A percentile compares a stretch with the other conserved stretches of the same genome.
These are phyloP conservation scores for Holacanthus passer DNA, from an alignment of 2,113 vertebrate species.

Conservation along the genomic window DNA sequence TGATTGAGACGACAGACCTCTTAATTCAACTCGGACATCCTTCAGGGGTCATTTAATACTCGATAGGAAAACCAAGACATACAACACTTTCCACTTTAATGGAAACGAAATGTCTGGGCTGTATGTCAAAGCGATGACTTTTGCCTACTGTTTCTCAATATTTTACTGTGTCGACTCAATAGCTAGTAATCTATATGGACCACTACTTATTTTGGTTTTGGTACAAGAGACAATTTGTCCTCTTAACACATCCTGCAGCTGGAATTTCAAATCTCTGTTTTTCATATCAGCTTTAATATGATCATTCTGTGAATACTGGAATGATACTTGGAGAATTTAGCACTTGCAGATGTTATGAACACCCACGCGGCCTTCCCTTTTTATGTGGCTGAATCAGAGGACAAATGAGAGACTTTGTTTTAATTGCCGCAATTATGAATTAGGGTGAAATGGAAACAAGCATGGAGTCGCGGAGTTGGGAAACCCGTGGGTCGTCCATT, in stretches of 20 bases:
- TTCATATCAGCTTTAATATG: conserved; percentile 58
- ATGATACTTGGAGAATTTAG: conserved; percentile 52
- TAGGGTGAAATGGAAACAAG: conserved; percentile 73
- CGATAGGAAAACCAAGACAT: conserved; percentile 65
- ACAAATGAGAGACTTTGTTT: conserved; percentile 64
- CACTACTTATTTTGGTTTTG: conserved; percentile 58
- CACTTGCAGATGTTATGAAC: conserved; percentile 72
- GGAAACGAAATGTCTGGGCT: conserved; percentile 60
- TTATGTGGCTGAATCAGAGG: conserved; percentile 56
- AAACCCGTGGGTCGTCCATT: conserved; percentile 56
- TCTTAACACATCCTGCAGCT: conserved; percentile 65
- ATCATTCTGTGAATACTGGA: conserved; percentile 57
- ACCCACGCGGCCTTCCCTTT: conserved; percentile 55
- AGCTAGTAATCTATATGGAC: conserved; percentile 65
- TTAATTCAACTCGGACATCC: conserved; percentile 76
- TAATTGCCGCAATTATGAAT: conserved; percentile 73
- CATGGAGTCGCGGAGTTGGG: conserved; percentile 53
- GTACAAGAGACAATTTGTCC: conserved; percentile 52
- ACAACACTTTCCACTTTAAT: conserved; percentile 64
- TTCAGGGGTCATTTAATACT: conserved; percentile 75
- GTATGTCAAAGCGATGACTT: conserved; percentile 49
- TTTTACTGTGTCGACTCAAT: conserved; percentile 60
- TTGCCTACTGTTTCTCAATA: conserved; percentile 56
- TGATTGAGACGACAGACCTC: conserved; percentile 75
- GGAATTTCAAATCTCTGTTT: conserved; percentile 53